These are phyloP conservation scores for Bradypodion ventrale DNA, from an alignment of 2,797 vertebrate species.

Conservation along the genomic window DNA sequence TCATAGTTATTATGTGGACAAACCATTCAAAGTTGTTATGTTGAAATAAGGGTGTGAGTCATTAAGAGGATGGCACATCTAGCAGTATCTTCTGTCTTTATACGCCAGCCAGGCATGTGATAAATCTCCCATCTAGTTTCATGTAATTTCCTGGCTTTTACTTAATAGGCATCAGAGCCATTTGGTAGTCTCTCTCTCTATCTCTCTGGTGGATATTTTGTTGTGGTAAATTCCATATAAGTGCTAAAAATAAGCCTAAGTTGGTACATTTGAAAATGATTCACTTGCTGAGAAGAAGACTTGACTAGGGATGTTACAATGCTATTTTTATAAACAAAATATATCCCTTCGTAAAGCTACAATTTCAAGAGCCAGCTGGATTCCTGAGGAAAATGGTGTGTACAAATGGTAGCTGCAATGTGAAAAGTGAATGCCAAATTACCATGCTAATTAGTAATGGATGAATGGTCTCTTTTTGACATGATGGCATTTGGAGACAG, in stretches of 20 bases:
- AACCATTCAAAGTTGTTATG: no score
- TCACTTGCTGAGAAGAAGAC: conserved; percentile 45
- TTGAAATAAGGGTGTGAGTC: no score
- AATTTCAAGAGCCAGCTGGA: conserved; percentile 58
- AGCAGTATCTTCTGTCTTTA: no score
- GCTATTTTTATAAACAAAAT: conserved; percentile 37
- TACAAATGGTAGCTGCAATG: conserved; percentile 54
- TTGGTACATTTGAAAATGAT: conserved; percentile 19
- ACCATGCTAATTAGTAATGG: conserved; percentile 64
- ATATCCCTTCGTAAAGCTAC: conserved; percentile 58
- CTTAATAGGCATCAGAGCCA: conserved; percentile 24
- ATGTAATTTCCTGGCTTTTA: conserved; percentile 1
- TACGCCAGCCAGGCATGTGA: no score
- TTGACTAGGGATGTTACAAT: conserved; percentile 40
- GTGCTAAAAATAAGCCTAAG: conserved; percentile 17
- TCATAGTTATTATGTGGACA: no score
- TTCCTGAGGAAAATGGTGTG: conserved; percentile 55
- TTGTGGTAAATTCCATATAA: not conserved
- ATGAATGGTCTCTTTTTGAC: conserved; percentile 68
- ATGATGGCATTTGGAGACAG: conserved; percentile 65
- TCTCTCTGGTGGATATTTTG: not conserved
- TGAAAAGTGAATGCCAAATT: conserved; percentile 61
- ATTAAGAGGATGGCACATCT: no score
- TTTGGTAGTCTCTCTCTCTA: not conserved
- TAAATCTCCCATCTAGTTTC: no score